phyloP scores from a whole-genome alignment of 64 coral and sea anemone species.

The Actinia tenebrosa region DNA sequence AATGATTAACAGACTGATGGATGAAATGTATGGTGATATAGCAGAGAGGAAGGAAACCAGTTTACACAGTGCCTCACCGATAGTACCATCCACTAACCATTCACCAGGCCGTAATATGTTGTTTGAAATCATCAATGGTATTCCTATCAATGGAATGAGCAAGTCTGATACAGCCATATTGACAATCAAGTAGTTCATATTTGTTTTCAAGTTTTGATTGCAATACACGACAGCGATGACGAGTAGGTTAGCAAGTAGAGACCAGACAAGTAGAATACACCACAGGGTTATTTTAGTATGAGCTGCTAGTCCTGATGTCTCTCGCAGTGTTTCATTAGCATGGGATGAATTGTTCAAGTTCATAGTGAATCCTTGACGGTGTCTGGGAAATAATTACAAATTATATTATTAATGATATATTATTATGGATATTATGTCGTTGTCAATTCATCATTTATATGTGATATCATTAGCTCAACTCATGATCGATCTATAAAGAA shows the following conservation, averaged over 20 bases:
- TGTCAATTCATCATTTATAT: no score
- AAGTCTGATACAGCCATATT: constrained; percentile 1
- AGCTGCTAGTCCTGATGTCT: background rate
- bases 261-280: background rate
- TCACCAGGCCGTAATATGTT: background rate
- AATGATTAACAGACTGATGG: background rate
- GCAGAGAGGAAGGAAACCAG: background rate
- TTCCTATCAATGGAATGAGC: background rate
- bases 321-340: background rate
- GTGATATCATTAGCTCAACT: no score
- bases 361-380: background rate
- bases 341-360: background rate
- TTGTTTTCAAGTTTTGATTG: background rate
- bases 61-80: background rate
- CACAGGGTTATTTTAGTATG: background rate
- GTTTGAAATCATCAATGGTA: background rate
- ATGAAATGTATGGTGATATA: background rate
- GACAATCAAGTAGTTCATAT: background rate
- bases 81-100: background rate
- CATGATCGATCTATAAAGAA: no score
- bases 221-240: background rate
- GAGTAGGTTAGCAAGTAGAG: background rate
- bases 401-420: no score
- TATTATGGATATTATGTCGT: no score
- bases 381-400: background rate